These are phyloP conservation scores for Chymomyza procnemis DNA, from an alignment of 2,888 invertebrate genomes.

Conservation along the genomic window DNA sequence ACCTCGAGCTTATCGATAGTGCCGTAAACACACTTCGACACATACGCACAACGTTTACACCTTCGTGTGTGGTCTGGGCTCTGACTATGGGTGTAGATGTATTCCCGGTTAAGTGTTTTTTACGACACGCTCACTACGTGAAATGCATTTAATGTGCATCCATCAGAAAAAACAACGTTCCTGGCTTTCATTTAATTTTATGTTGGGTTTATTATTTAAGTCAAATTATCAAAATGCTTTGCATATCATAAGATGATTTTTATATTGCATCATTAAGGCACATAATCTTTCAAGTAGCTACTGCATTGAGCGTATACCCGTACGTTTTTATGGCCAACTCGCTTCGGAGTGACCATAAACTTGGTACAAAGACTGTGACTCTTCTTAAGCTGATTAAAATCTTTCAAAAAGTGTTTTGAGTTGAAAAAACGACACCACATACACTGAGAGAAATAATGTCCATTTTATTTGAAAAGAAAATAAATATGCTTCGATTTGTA, in stretches of 20 bases:
- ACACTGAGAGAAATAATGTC: too few species aligned
- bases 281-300: conserved; percentile 44
- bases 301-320: too few species aligned
- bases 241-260: conserved; percentile 70
- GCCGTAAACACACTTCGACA: too few species aligned
- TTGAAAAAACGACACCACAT: too few species aligned
- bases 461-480: too few species aligned
- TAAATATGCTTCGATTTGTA: too few species aligned
- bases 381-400: conserved; percentile 66
- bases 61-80: neutral
- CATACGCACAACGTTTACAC: neutral
- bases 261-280: conserved; percentile 61
- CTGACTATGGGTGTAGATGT: neutral
- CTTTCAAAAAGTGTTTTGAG: conserved; percentile 46
- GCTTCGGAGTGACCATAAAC: too few species aligned
- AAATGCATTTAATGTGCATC: conserved; percentile 1
- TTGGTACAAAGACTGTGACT: too few species aligned
- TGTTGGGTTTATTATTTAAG: conserved; percentile 58
- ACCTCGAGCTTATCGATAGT: neutral
- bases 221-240: conserved; percentile 69
- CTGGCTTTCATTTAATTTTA: neutral
- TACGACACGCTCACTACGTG: conserved; percentile 5
- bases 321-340: too few species aligned
- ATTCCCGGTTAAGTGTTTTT: conserved; percentile 10
- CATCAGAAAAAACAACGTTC: neutral